phyloP scores from a whole-genome alignment of 1,140 invertebrate species.

The Zaprionus tsacasi region DNA sequence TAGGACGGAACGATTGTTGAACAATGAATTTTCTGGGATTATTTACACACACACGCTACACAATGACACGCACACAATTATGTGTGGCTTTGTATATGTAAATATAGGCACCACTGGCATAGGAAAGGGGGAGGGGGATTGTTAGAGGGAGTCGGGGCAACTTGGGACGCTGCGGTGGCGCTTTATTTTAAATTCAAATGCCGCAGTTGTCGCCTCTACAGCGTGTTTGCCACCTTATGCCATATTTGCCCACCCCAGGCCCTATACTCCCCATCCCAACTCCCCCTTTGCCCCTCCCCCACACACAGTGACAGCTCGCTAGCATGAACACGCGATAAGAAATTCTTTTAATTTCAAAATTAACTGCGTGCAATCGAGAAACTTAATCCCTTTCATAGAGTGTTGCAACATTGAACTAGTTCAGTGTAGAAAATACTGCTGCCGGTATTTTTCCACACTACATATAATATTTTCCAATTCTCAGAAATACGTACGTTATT shows the following conservation, averaged over 20 bases:
- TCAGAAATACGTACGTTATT: too few species aligned
- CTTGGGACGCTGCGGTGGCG: slow-evolving; percentile 47
- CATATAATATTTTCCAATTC: neutral
- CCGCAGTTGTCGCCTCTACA: slow-evolving; percentile 21
- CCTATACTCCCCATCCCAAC: too few species aligned
- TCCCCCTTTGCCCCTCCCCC: neutral
- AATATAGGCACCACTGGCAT: slow-evolving; percentile 16
- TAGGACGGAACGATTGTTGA: slow-evolving; percentile 45
- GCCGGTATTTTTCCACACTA: neutral
- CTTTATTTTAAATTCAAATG: slow-evolving; percentile 81
- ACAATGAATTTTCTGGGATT: slow-evolving; percentile 80
- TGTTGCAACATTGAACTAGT: neutral
- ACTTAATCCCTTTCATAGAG: neutral
- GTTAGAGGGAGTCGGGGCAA: neutral
- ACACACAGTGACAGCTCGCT: slow-evolving; percentile 14
- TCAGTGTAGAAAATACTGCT: neutral
- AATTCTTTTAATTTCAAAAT: neutral
- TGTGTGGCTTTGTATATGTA: slow-evolving; percentile 38
- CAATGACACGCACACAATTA: slow-evolving; percentile 5
- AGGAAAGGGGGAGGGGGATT: neutral
- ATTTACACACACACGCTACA: slow-evolving; percentile 48
- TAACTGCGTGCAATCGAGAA: neutral
- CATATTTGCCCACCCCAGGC: slow-evolving; percentile 64
- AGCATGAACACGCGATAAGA: slow-evolving; percentile 2
- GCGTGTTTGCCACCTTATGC: slow-evolving; percentile 67